A percentile compares a stretch with the other conserved stretches of the same genome.
These are phyloP conservation scores for Mactra quadrangularis DNA, from an alignment of 1,140 invertebrate genomes.

Conservation along the genomic window DNA sequence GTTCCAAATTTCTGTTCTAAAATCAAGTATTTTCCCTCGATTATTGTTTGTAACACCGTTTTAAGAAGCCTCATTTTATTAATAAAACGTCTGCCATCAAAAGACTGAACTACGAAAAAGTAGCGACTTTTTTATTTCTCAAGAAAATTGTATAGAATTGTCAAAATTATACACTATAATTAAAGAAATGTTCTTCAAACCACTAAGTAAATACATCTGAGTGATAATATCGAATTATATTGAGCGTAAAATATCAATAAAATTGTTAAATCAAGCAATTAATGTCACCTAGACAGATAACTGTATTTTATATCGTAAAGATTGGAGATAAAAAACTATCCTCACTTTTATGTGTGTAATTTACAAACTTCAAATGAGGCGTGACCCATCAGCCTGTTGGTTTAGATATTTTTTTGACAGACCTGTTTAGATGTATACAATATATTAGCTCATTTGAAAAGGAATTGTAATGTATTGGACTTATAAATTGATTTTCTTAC, in stretches of 20 bases:
- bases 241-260: background rate
- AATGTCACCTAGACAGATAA: constrained; percentile 20
- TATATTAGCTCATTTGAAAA: constrained; percentile 31
- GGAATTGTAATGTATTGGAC: constrained; percentile 35
- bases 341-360: constrained; percentile 30
- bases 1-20: no score
- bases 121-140: no score
- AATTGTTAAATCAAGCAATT: constrained; percentile 36
- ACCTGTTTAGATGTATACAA: constrained; percentile 20
- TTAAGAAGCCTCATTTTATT: no score
- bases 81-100: no score
- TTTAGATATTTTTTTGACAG: constrained; percentile 29
- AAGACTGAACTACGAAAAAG: no score
- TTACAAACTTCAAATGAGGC: constrained; percentile 27
- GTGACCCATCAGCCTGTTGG: constrained; percentile 24
- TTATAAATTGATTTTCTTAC: constrained; percentile 39
- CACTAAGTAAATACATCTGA: no score
- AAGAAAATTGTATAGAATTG: no score
- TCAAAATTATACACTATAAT: no score
- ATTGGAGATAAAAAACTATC: constrained; percentile 22
- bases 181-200: no score
- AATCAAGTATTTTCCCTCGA: no score
- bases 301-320: constrained; percentile 36
- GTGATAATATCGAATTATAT: constrained; percentile 11
- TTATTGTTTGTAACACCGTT: no score